Evolutionary conservation across 2,797 vertebrate species (phyloP), one percentile per base, ranked within the genome.

Genomic region (Cheirogaleus major): DNA sequence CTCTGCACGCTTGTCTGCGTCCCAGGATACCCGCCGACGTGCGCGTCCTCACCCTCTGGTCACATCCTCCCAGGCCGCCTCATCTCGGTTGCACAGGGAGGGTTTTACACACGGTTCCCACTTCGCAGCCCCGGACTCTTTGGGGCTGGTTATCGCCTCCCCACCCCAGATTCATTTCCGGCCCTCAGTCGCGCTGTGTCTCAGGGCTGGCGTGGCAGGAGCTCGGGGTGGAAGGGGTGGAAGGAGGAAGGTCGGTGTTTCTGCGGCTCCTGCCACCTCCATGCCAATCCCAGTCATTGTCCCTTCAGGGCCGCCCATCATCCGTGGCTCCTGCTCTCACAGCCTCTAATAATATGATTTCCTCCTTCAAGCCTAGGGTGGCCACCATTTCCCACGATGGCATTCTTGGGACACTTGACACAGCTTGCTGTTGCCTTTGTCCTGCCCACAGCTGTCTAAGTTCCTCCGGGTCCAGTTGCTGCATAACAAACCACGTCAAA

Each of bases 21-120:
- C 35, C 67, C 35, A 11, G 59, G 43, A 38, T 4, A 20, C 1
- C 5, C 0, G 12, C 5, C 3, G 20, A 7, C 0, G 18, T 10
- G 72, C 70, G 15, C 1, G 0, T 14, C 25, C 50, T 14, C 8
- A 5, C 18, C 48, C 0, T 5, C 86, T 8, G 27, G 25, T 30
- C 52, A 50, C 18, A 48, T 23, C 69, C 7, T 22, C 45, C 18
- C 2, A 7, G 30, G 27, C 7, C 22, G 27, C 27, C 25, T 43
- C 27, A 1, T 59, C 41, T 15, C 1, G 17, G 30, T 14, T 59
- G 7, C 5, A 22, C 38, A 41, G 20, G 69, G 63, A 45, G 35
- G 70, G 1, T 7, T 38, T 41, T 27, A 7, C 48, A 25, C 35
- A 1, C 14, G n/a, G 41, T 41, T 9, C 91, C 45, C 32, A 0